phyloP scores from a whole-genome alignment of 2,888 invertebrate genomes.

The Callyntrura sp. region DNA sequence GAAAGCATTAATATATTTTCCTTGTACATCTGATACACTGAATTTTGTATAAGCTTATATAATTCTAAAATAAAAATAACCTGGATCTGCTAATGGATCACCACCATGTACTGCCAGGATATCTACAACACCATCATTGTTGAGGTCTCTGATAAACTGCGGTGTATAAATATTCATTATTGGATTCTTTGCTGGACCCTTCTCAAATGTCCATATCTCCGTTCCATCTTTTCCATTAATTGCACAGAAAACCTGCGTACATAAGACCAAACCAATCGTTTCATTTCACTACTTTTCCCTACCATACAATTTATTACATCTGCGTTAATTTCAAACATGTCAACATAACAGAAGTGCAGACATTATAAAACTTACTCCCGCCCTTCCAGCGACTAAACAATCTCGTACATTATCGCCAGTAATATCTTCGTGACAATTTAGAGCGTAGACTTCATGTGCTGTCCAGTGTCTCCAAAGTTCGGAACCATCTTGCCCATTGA shows the following conservation, averaged over 20 bases:
- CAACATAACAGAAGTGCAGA: too few relatives aligned
- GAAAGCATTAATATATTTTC: too few relatives aligned
- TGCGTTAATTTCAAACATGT: too few relatives aligned
- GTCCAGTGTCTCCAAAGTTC: slow-evolving; percentile 92
- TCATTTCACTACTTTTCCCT: too few relatives aligned
- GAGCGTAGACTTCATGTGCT: slow-evolving; percentile 90
- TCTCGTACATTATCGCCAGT: slow-evolving; percentile 90
- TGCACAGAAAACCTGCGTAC: slow-evolving; percentile 87
- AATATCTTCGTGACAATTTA: slow-evolving; percentile 91
- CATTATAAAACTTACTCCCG: slow-evolving; percentile 88
- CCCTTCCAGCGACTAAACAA: slow-evolving; percentile 91
- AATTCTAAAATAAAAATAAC: slow-evolving; percentile 83
- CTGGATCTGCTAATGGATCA: slow-evolving; percentile 86
- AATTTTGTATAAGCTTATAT: slow-evolving; percentile 89
- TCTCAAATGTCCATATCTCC: slow-evolving; percentile 88
- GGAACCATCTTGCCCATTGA: slow-evolving; percentile 89
- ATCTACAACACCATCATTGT: slow-evolving; percentile 90
- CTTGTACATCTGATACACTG: too few relatives aligned
- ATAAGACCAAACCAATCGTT: too few relatives aligned
- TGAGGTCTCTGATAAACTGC: slow-evolving; percentile 90
- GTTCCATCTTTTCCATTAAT: slow-evolving; percentile 90
- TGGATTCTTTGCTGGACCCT: slow-evolving; percentile 86
- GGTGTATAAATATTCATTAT: slow-evolving; percentile 89
- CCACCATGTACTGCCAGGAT: slow-evolving; percentile 89
- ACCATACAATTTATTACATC: too few relatives aligned